These are phyloP conservation scores for Caenorhabditis japonica DNA, from an alignment of 2,888 invertebrate species.

Conservation along the genomic window DNA sequence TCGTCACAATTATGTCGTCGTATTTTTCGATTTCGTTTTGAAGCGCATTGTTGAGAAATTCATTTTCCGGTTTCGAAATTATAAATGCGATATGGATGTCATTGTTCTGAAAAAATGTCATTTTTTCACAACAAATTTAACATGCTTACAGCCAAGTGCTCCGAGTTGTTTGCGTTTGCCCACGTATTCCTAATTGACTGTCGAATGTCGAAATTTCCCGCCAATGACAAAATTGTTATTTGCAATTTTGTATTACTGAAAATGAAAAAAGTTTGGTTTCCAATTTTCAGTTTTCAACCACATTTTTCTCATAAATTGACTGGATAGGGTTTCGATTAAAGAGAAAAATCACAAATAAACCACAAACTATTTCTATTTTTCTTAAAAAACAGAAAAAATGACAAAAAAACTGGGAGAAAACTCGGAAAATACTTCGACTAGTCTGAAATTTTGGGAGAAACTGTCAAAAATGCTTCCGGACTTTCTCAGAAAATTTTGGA, in stretches of 20 bases:
- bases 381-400: too few species aligned
- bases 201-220: conserved; percentile 47
- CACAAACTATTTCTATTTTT: not conserved
- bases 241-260: conserved; percentile 48
- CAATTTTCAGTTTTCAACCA: too few species aligned
- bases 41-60: conserved; percentile 25
- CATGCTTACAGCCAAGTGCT: conserved; percentile 14
- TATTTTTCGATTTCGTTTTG: conserved; percentile 43
- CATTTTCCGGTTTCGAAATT: conserved; percentile 31
- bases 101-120: conserved; percentile 23
- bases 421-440: too few species aligned
- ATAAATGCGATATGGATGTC: conserved; percentile 35
- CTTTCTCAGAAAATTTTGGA: too few species aligned
- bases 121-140: not conserved
- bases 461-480: too few species aligned
- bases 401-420: too few species aligned
- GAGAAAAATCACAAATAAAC: not conserved
- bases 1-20: conserved; percentile 53
- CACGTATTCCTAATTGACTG: conserved; percentile 56
- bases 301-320: too few species aligned
- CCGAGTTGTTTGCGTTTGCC: conserved; percentile 45
- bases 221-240: conserved; percentile 48
- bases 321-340: too few species aligned
- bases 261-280: not conserved
- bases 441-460: too few species aligned